These are phyloP conservation scores for Cheilosia variabilis DNA, from an alignment of 2,888 invertebrate genomes.

Conservation along the genomic window DNA sequence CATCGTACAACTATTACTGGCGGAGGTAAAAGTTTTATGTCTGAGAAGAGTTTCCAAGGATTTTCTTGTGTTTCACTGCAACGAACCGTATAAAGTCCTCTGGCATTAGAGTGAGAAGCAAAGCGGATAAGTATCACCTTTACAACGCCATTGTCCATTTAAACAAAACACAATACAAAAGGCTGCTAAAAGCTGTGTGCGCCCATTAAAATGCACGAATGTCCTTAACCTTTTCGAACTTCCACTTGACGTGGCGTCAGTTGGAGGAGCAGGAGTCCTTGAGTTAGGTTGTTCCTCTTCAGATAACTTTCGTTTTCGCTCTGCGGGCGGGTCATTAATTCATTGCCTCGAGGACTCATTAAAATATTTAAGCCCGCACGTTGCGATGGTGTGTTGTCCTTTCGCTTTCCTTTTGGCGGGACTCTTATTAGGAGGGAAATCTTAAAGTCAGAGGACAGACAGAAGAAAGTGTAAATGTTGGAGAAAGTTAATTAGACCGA, in stretches of 20 bases:
- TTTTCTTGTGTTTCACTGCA: constrained; percentile 37
- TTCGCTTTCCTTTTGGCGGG: constrained; percentile 44
- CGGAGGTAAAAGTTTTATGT: constrained; percentile 54
- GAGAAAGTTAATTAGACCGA: constrained; percentile 67
- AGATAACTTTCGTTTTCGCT: constrained; percentile 60
- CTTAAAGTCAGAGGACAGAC: neutral
- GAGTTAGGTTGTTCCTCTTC: constrained; percentile 51
- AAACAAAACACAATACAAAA: constrained; percentile 61
- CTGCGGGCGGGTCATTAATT: constrained; percentile 66
- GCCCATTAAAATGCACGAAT: constrained; percentile 67
- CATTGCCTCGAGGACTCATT: constrained; percentile 72
- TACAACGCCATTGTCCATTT: constrained; percentile 70
- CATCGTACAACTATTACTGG: constrained; percentile 61
- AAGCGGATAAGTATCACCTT: constrained; percentile 70
- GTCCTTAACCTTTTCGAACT: constrained; percentile 70
- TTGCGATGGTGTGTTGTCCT: constrained; percentile 23
- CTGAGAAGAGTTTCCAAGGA: constrained; percentile 58
- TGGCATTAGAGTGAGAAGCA: constrained; percentile 23
- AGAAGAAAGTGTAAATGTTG: constrained; percentile 47
- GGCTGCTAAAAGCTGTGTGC: constrained; percentile 34
- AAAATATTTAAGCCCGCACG: constrained; percentile 58
- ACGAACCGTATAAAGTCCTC: constrained; percentile 1
- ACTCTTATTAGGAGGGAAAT: constrained; percentile 31
- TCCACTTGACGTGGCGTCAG: constrained; percentile 25
- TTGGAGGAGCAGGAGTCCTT: constrained; percentile 38